phyloP scores from a whole-genome alignment of 2,888 invertebrate species.

The Bugulina stolonifera region DNA sequence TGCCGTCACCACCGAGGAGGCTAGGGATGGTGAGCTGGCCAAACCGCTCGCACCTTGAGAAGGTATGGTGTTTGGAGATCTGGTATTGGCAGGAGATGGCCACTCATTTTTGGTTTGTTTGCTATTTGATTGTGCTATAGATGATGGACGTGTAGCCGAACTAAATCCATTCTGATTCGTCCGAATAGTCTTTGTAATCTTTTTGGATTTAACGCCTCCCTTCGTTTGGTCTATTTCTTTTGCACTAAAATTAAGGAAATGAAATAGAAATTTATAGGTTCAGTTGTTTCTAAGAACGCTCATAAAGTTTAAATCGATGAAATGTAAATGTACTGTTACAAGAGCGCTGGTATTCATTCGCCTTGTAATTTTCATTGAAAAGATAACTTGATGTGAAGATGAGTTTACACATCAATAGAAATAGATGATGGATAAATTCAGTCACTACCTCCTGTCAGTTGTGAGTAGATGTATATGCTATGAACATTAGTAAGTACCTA shows the following conservation, averaged over 20 bases:
- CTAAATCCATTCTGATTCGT: conserved; percentile 1
- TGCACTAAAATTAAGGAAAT: conserved; percentile 7
- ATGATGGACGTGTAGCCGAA: not conserved
- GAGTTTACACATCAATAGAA: too few species aligned
- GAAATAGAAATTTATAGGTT: too few species aligned
- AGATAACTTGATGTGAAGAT: too few species aligned
- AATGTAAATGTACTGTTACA: too few species aligned
- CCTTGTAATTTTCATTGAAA: too few species aligned
- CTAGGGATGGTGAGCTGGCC: not conserved
- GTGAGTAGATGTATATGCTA: too few species aligned
- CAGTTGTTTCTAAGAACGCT: too few species aligned
- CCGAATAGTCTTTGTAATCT: conserved; percentile 9
- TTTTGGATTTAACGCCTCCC: conserved; percentile 21
- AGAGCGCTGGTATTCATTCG: too few species aligned
- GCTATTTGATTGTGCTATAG: not conserved
- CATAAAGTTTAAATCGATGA: too few species aligned
- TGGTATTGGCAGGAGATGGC: not conserved
- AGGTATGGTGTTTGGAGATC: not conserved
- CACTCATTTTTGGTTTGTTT: conserved; percentile 24
- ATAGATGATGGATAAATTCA: too few species aligned
- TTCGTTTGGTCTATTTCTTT: conserved; percentile 24
- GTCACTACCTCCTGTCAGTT: too few species aligned
- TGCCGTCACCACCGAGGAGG: not conserved
- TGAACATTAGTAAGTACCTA: too few species aligned
- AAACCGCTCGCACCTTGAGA: not conserved